A percentile compares a stretch with the other conserved stretches of the same genome.
phyloP scores from a whole-genome alignment of 1,140 invertebrate species.

The Plodia interpunctella region DNA sequence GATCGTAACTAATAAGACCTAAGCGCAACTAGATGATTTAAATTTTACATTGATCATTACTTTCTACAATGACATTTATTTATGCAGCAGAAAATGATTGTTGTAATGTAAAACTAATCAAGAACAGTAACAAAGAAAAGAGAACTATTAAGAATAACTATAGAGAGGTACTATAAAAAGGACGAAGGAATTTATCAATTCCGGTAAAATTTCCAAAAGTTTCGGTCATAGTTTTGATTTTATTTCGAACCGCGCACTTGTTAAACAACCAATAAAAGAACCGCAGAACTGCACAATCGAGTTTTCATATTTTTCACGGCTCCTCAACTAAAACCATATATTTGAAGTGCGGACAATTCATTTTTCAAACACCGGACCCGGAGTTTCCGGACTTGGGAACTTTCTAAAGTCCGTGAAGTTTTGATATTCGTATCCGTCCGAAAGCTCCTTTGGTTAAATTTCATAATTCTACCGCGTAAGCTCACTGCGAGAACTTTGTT shows the following conservation, averaged over 20 bases:
- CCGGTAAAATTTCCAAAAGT: neutral
- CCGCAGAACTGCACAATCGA: conserved; percentile 7
- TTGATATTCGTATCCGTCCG: conserved; percentile 61
- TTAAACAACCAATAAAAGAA: conserved; percentile 9
- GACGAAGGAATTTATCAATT: too few species aligned
- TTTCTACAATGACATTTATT: neutral
- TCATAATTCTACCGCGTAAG: conserved; percentile 48
- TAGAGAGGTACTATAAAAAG: too few species aligned
- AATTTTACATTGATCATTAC: neutral
- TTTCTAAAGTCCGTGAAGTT: conserved; percentile 48
- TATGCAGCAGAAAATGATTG: neutral
- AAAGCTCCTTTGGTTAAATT: conserved; percentile 47
- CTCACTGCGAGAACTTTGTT: conserved; percentile 28
- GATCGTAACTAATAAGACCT: neutral
- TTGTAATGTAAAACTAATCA: too few species aligned
- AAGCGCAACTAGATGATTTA: neutral
- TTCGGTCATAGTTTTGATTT: neutral
- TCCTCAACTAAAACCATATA: conserved; percentile 57
- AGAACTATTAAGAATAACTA: too few species aligned
- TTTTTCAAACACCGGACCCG: conserved; percentile 61
- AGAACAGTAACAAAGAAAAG: too few species aligned
- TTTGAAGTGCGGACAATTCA: conserved; percentile 70
- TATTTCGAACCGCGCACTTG: neutral
- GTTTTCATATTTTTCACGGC: conserved; percentile 6
- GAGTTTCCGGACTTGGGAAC: conserved; percentile 36